Conservation (phyloP, 1,140 invertebrate genomes). For the Caligus rogercresseyi region DNA sequence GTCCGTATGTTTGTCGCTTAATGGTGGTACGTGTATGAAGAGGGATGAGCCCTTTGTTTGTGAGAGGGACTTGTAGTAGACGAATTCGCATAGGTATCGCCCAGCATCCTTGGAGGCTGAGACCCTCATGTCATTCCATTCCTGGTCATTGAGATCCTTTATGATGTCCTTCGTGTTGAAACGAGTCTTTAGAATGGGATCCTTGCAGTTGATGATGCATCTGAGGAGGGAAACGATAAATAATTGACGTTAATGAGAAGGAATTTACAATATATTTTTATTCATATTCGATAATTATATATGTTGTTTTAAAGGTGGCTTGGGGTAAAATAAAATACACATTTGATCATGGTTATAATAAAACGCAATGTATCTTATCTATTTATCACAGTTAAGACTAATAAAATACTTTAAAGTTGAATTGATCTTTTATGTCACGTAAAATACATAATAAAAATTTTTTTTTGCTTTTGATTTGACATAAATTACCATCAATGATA, state of each 20-base stretch:
- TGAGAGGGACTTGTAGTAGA: slow-evolving; percentile 33
- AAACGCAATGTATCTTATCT: no score
- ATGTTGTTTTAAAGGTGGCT: no score
- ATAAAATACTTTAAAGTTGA: no score
- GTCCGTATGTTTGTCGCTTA: slow-evolving; percentile 27
- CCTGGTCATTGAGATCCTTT: slow-evolving; percentile 27
- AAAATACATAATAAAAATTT: no score
- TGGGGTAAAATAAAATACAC: no score
- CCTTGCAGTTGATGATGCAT: slow-evolving; percentile 13
- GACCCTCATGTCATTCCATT: slow-evolving; percentile 26
- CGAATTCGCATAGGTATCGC: slow-evolving; percentile 37
- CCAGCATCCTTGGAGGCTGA: slow-evolving; percentile 31
- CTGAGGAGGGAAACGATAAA: slow-evolving; percentile 23
- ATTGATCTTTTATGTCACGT: no score
- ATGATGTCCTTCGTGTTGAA: slow-evolving; percentile 31
- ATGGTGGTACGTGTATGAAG: slow-evolving; percentile 36
- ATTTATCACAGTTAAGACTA: no score
- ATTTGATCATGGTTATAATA: no score
- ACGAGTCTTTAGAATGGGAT: slow-evolving; percentile 22
- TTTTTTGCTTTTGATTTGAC: no score
- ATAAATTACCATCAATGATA: no score
- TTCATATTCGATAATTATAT: no score
- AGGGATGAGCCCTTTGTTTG: slow-evolving; percentile 30
- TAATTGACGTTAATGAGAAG: slow-evolving; percentile 23
- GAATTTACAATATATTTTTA: no score